These are phyloP conservation scores for Tonatia bakeri DNA, from an alignment of 2,113 vertebrate species.

Conservation along the genomic window DNA sequence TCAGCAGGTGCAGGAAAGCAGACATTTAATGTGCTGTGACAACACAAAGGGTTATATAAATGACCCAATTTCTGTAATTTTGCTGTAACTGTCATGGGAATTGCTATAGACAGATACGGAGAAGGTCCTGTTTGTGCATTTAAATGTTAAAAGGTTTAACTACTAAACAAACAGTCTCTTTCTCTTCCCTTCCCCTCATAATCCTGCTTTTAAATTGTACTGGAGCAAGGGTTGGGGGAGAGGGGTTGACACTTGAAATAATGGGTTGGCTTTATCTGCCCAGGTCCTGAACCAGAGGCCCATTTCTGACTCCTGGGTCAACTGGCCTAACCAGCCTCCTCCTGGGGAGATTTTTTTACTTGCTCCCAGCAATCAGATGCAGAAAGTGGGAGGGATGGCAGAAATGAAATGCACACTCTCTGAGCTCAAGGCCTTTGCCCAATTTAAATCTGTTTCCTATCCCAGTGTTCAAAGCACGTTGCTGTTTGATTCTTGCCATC, in stretches of 20 bases:
- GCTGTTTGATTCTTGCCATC: constrained; percentile 67
- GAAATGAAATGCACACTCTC: constrained; percentile 38
- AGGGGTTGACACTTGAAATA: neutral
- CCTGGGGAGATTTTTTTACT: constrained; percentile 1
- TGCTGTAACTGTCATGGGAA: constrained; percentile 73
- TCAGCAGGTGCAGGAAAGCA: constrained; percentile 49
- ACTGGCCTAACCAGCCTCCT: neutral
- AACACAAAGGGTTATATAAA: constrained; percentile 76
- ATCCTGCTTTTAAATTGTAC: constrained; percentile 45
- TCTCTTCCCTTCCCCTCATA: constrained; percentile 50
- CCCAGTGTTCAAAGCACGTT: constrained; percentile 57
- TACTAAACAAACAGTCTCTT: constrained; percentile 66
- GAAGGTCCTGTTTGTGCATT: constrained; percentile 74
- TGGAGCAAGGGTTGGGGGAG: neutral
- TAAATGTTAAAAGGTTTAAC: constrained; percentile 76
- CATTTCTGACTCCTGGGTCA: neutral
- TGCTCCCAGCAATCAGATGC: neutral
- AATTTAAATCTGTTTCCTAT: constrained; percentile 66
- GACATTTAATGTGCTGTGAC: constrained; percentile 70
- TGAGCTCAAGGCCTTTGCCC: constrained; percentile 54
- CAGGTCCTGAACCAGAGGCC: neutral
- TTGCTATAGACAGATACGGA: constrained; percentile 68
- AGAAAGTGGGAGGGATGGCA: neutral
- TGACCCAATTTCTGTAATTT: constrained; percentile 75
- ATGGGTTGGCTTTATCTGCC: neutral